Evolutionary conservation across 1,140 invertebrate species (phyloP).

Genomic region (Leptinotarsa texana): DNA sequence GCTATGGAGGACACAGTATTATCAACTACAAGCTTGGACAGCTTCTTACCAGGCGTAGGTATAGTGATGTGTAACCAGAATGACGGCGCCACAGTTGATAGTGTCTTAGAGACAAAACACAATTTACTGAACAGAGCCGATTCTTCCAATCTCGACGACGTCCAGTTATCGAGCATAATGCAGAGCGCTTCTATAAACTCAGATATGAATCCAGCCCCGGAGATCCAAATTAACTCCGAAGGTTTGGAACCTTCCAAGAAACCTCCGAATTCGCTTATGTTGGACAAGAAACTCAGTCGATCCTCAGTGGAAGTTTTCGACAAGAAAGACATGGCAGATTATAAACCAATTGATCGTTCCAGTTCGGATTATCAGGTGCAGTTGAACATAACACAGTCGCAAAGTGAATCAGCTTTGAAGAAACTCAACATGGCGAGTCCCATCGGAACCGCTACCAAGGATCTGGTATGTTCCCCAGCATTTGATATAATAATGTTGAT

Average conservation of each 20-base stretch:
- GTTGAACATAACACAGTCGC: slow-evolving; percentile 73
- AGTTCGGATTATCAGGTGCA: slow-evolving; percentile 67
- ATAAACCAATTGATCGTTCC: slow-evolving; percentile 61
- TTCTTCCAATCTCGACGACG: slow-evolving; percentile 56
- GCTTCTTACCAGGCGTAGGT: slow-evolving; percentile 66
- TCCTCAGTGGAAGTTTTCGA: slow-evolving; percentile 69
- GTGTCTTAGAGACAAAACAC: slow-evolving; percentile 54
- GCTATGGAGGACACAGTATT: slow-evolving; percentile 43
- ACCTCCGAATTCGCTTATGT: slow-evolving; percentile 60
- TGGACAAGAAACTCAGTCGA: slow-evolving; percentile 67
- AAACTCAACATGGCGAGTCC: slow-evolving; percentile 64
- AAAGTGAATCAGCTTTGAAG: slow-evolving; percentile 77
- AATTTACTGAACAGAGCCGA: slow-evolving; percentile 52
- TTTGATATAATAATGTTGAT: background rate
- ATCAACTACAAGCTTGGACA: slow-evolving; percentile 48
- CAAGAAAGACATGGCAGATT: slow-evolving; percentile 32
- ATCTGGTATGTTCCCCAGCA: slow-evolving; percentile 58
- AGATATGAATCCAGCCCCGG: slow-evolving; percentile 61
- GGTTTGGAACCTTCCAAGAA: slow-evolving; percentile 45
- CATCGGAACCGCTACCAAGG: slow-evolving; percentile 66
- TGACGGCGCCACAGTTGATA: slow-evolving; percentile 29
- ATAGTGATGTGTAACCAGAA: slow-evolving; percentile 64
- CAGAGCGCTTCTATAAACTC: slow-evolving; percentile 59
- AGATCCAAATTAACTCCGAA: slow-evolving; percentile 64
- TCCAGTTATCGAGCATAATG: slow-evolving; percentile 60